Evolutionary conservation across 2,113 vertebrate genomes (phyloP), one percentile per base, ranked within the genome.

Genomic region (Chelonoidis abingdonii): DNA sequence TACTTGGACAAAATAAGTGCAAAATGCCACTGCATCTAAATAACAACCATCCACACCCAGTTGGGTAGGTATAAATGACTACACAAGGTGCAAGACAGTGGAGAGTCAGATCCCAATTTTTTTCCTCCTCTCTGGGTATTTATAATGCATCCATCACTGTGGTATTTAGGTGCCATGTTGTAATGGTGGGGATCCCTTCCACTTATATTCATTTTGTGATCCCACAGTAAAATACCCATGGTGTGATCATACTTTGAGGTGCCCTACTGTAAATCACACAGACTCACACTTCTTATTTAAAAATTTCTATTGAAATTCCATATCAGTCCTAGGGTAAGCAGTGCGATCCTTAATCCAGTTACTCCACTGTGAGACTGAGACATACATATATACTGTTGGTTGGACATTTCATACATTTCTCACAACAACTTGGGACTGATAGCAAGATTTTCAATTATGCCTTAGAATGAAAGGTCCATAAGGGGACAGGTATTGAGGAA

Each of bases 391-490:
- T 53, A 69, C 53, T 19, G 31, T 1, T 35, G 25, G 8, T 49
- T n/a, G 69, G 65, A 53, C 35, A 85, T 4, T 31, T 4, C 14
- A 29, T 0, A 3, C 29, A 9, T 12, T 87, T 52, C 59, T 84
- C 57, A 50, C 90, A 89, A 87, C 52, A n/a, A 10, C 86, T 89
- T 0, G 0, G 19, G 62, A 19, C 29, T 2, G 65, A 1, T n/a
- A 79, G 81, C 22, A 38, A 65, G 44, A 3, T 86, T 10, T 88
- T 95, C 50, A 59, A 13, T 86, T 49, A 24, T 0, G 4, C 1
- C n/a, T 50, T 52, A 81, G 25, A 89, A 16, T 82, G 75, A 94
- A 92, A 79, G 2, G 57, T 86, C 6, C 44, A 87, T 35, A 86
- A 95, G 4, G n/a, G 7, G 59, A 19, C 5, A 89, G 54, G 38